Evolutionary conservation across 2,113 vertebrate genomes (phyloP), one percentile per base, ranked within the genome.

Genomic region (Oryzias curvinotus): DNA sequence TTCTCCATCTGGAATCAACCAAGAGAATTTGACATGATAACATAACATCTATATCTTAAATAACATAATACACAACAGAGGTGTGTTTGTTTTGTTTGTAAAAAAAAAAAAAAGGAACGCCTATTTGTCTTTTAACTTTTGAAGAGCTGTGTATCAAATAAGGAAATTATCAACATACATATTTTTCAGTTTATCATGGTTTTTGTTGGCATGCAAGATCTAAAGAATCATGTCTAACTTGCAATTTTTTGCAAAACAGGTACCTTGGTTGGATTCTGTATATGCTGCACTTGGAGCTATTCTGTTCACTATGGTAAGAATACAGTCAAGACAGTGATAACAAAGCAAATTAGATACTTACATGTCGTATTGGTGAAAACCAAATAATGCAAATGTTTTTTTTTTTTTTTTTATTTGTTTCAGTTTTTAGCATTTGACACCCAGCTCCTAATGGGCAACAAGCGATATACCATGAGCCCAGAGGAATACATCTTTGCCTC

Each of bases 391-490:
- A 52, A 63, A 47, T 48, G 14, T 15, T 43, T 57, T n/a, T 65
- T 23, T 76, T 59, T 59, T 50, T 57, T 0, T 49, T 73, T 57
- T 78, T 72, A 46, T 83, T 50, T 57, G 18, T 65, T 77, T 16
- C 77, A 98, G 96, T 98, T 97, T 88, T 90, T 98, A 88, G 95
- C 94, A 3, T 93, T 97, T 30, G 95, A 98, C 83, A 98, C 95
- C 1, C 96, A 98, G 87, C 85, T 96, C 52, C 85, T 98, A 83
- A 95, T 98, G 91, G 96, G 95, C 14, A 96, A 91, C 65, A 95
- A 93, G 28, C 91, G 92, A 0, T 94, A 96, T 75, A 83, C 91
- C 0, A 91, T 98, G 74, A 98, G 88, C 75, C 96, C 96, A 0
- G 96, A 98, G 74, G 96, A 98, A 68, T 96, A 98, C 62, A 88